Evolutionary conservation across 1,140 invertebrate species (phyloP).

Genomic region (Caenorhabditis latens): DNA sequence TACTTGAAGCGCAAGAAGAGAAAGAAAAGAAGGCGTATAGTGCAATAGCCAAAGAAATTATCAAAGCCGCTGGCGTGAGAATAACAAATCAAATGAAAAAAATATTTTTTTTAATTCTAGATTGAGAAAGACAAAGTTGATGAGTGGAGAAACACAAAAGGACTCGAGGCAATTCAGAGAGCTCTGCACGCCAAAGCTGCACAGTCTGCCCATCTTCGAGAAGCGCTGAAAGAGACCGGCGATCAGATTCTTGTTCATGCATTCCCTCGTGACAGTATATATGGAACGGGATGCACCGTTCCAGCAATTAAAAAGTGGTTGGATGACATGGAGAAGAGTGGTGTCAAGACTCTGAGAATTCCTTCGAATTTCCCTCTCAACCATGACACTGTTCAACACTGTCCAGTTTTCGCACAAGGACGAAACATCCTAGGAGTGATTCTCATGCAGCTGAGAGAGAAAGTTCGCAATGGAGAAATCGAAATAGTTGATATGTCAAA

Average conservation of each 20-base stretch:
- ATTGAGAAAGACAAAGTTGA: constrained; percentile 64
- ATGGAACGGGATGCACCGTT: constrained; percentile 64
- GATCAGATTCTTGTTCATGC: constrained; percentile 71
- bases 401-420: constrained; percentile 69
- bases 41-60: constrained; percentile 65
- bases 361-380: constrained; percentile 70
- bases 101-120: constrained; percentile 48
- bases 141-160: constrained; percentile 67
- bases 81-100: neutral
- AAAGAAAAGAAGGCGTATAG: constrained; percentile 65
- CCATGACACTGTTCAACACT: constrained; percentile 66
- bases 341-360: constrained; percentile 66
- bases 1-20: constrained; percentile 60
- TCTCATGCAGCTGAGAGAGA: constrained; percentile 68
- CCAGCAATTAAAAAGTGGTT: constrained; percentile 68
- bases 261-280: constrained; percentile 69
- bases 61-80: constrained; percentile 57
- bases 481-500: constrained; percentile 53
- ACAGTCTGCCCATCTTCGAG: constrained; percentile 64
- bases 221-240: constrained; percentile 65
- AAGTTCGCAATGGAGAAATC: constrained; percentile 5
- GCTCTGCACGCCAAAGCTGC: constrained; percentile 68
- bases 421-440: constrained; percentile 71
- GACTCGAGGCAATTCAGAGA: constrained; percentile 70
- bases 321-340: constrained; percentile 63